Base-by-base conservation (phyloP, 2,888 invertebrate genomes). In the Sminthurinus aureus region DNA sequence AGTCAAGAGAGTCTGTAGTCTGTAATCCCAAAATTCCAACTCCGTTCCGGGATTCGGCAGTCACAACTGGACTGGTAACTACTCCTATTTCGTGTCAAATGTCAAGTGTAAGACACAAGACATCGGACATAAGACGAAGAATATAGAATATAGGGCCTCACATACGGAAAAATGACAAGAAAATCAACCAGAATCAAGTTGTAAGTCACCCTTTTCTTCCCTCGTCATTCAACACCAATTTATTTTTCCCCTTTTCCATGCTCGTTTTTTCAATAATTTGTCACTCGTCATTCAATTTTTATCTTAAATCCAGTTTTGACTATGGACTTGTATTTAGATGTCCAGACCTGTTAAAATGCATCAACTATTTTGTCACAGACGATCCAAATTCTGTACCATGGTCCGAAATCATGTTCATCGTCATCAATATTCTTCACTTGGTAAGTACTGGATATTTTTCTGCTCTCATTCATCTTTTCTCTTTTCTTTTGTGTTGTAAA, bases 341-440 rank as follows among this genome's bases (percentile, higher is more conserved):
- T n/a, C 67, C 67, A 6, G 20, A 67, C n/a, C 6, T 67, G 12
- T 6, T 67, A 12, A 78, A 24, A 22, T 67, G 38, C n/a, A 18
- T 67, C 18, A n/a, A 67, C 18, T 38, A 79, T 20, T 69, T 79
- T 69, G 69, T 79, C 20, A 79, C 50, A 0, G 22, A 66, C 15
- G 69, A 79, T 20, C 77, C 64, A 3, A 51, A 79, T 50, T 24
- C 13, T 11, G 71, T 79, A 11, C 69, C 79, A 8, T 79, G 79
- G 79, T 66, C 69, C 9, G 79, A 79, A 38, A 66, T 79, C 66
- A 50, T 79, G 66, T 79, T 71, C 22, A 20, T 69, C 69, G 18
- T 79, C 12, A 71, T 79, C n/a, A 79, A 79, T 38, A n/a, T 79
- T 26, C 20, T 69, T 4, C 66, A 79, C 22, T 50, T 79, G 69